Conservation (phyloP, 1,140 invertebrate genomes). For the Drosophila fuyamai region DNA sequence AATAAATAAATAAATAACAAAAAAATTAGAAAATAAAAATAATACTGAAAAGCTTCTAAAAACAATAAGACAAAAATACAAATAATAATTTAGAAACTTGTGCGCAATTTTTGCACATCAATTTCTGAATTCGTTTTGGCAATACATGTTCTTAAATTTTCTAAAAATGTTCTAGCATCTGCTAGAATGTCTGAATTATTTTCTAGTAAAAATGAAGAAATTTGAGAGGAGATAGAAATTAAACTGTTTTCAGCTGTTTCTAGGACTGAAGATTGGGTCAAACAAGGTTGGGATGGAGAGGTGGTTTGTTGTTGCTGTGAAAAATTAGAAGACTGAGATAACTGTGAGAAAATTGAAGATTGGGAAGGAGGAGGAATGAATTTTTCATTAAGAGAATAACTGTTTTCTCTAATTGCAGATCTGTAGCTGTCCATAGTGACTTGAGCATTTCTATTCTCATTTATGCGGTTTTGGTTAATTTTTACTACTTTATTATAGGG, state of each 20-base stretch:
- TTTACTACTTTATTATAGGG: background rate
- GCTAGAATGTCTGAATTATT: background rate
- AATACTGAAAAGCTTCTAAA: constrained; percentile 1
- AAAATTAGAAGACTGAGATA: constrained; percentile 1
- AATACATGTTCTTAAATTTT: no score
- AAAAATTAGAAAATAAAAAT: background rate
- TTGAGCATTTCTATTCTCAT: constrained; percentile 1
- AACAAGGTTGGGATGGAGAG: background rate
- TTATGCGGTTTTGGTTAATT: background rate
- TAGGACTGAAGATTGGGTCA: background rate
- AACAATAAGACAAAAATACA: background rate
- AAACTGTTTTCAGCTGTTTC: background rate
- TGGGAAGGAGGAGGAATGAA: background rate
- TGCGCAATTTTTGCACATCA: background rate
- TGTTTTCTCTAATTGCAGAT: background rate
- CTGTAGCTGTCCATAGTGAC: background rate
- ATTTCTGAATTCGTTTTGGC: background rate
- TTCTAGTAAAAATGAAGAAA: constrained; percentile 1
- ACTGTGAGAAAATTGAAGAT: background rate
- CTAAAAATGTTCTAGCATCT: no score
- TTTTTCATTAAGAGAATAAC: constrained; percentile 1
- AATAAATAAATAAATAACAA: constrained; percentile 1
- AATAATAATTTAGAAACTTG: constrained; percentile 1
- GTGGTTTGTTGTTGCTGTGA: background rate
- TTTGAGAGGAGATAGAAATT: constrained; percentile 1